These are phyloP conservation scores for Antidorcas marsupialis DNA, from an alignment of 2,113 vertebrate genomes.

Conservation along the genomic window DNA sequence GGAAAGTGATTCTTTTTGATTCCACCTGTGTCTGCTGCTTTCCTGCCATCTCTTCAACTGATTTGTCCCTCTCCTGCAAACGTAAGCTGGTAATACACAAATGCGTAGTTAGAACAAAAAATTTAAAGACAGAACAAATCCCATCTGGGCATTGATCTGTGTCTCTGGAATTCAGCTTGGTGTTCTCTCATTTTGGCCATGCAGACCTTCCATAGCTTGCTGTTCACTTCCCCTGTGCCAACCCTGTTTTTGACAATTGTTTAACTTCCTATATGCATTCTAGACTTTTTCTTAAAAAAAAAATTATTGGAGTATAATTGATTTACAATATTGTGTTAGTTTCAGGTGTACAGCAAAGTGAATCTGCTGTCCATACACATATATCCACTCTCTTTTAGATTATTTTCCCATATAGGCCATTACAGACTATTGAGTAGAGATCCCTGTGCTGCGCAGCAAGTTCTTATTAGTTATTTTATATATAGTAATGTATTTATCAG, in stretches of 20 bases:
- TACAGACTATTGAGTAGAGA: background rate
- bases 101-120: background rate
- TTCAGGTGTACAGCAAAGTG: background rate
- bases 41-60: background rate
- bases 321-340: background rate
- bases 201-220: background rate
- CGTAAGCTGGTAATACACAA: background rate
- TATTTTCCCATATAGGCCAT: background rate
- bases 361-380: background rate
- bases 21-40: background rate
- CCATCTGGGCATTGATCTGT: background rate
- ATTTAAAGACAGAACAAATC: background rate
- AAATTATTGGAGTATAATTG: background rate
- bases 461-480: background rate
- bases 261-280: background rate
- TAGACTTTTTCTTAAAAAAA: background rate
- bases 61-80: background rate
- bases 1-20: background rate
- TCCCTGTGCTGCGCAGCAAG: rapidly evolving
- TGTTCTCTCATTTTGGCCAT: background rate
- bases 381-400: background rate
- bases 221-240: background rate
- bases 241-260: background rate
- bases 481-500: background rate
- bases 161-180: background rate